phyloP scores from a whole-genome alignment of 37 sponge, comb jelly and placozoan species.

The Corticium candelabrum region DNA sequence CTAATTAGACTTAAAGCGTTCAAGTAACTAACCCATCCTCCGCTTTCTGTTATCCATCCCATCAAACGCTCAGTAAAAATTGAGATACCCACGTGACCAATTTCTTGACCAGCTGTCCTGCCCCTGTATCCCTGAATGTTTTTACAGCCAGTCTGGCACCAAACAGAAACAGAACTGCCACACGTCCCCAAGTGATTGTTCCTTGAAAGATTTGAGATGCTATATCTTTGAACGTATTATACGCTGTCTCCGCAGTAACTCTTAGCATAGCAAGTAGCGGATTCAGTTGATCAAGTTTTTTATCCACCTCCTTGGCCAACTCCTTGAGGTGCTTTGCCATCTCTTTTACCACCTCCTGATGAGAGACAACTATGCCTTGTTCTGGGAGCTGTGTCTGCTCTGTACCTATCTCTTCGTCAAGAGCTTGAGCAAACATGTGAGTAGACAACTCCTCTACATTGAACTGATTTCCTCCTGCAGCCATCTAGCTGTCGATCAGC shows the following conservation, averaged over 20 bases:
- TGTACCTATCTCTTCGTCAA: too few species aligned
- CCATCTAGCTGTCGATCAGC: too few species aligned
- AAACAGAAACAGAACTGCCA: not conserved
- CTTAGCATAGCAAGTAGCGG: not conserved
- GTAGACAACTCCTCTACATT: too few species aligned
- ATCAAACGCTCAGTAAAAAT: not conserved
- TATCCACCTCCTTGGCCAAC: not conserved
- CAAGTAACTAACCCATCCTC: not conserved
- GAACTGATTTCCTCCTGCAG: too few species aligned
- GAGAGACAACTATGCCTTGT: not conserved
- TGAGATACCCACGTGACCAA: not conserved
- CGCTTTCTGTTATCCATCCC: not conserved
- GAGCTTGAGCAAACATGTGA: too few species aligned
- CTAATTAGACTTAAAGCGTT: too few species aligned
- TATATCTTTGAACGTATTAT: not conserved
- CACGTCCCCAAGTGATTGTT: not conserved
- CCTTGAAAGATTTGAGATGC: not conserved
- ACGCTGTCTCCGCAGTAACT: not conserved
- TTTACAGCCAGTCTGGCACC: too few species aligned
- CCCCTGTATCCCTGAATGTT: not conserved
- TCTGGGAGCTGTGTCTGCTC: not conserved
- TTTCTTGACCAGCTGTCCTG: not conserved
- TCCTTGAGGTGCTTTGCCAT: not conserved
- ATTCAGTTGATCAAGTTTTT: not conserved
- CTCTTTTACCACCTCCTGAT: not conserved